Percentiles rank a stretch among this genome's conserved stretches.
phyloP scores from a whole-genome alignment of 2,797 vertebrate species.

The Hippoglossus hippoglossus region DNA sequence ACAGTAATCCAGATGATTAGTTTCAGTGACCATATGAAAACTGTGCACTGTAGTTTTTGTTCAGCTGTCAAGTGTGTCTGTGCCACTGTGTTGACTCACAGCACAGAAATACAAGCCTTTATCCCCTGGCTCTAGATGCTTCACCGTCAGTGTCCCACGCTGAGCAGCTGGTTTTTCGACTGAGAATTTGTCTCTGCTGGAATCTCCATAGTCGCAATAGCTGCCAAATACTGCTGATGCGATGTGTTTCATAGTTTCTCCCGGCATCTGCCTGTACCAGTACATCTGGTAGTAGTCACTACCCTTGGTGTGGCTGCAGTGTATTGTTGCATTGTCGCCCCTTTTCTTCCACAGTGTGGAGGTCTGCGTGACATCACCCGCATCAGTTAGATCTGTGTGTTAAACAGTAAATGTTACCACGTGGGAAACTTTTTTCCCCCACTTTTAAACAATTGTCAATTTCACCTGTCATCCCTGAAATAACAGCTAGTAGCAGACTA shows the following conservation, averaged over 20 bases:
- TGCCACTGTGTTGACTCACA: slow-evolving; percentile 48
- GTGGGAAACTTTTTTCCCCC: not conserved
- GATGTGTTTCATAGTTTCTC: not conserved
- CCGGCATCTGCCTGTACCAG: slow-evolving; percentile 60
- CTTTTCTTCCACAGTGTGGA: not conserved
- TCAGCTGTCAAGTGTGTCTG: not conserved
- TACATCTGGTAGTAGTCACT: not conserved
- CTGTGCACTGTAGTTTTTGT: slow-evolving; percentile 41
- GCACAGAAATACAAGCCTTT: slow-evolving; percentile 66
- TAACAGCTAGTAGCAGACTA: too few species aligned
- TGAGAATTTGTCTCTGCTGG: slow-evolving; percentile 11
- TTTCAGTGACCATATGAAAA: not conserved
- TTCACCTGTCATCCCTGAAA: too few species aligned
- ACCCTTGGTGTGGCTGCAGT: slow-evolving; percentile 39
- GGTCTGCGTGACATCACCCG: slow-evolving; percentile 11
- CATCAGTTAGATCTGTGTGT: slow-evolving; percentile 26
- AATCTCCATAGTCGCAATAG: slow-evolving; percentile 5
- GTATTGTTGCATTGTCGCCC: not conserved
- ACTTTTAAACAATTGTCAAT: not conserved
- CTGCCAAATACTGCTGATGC: not conserved
- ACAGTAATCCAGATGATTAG: not conserved
- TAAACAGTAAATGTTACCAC: not conserved
- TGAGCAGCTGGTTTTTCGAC: slow-evolving; percentile 19
- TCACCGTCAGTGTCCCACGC: slow-evolving; percentile 49
- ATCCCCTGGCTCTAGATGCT: slow-evolving; percentile 37